phyloP scores from a whole-genome alignment of 2,888 invertebrate species.

The Amiota communis region DNA sequence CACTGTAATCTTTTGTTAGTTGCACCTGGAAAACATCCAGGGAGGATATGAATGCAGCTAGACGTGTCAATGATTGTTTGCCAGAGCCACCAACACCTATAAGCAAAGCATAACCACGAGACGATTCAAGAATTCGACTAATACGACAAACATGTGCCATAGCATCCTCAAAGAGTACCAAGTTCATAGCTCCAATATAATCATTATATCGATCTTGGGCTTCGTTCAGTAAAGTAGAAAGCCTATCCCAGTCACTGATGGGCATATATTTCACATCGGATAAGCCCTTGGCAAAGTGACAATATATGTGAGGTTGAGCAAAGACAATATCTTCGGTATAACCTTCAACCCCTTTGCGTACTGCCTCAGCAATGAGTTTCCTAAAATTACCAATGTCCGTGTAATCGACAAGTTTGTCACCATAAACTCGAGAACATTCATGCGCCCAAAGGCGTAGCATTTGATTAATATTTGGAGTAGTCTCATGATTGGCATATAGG shows the following conservation, averaged over 20 bases:
- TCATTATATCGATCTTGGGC: conserved; percentile 91
- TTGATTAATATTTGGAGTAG: conserved; percentile 80
- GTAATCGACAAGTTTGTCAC: conserved; percentile 91
- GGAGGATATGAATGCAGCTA: conserved; percentile 91
- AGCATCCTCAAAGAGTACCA: conserved; percentile 95
- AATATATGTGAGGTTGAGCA: conserved; percentile 86
- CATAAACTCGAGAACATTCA: conserved; percentile 91
- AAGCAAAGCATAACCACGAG: conserved; percentile 91
- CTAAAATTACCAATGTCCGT: conserved; percentile 82
- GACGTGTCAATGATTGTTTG: conserved; percentile 90
- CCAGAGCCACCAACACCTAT: conserved; percentile 97
- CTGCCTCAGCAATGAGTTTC: conserved; percentile 82
- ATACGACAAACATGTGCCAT: conserved; percentile 94
- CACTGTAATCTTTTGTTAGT: conserved; percentile 89
- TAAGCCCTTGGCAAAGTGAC: conserved; percentile 93
- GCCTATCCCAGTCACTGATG: conserved; percentile 80
- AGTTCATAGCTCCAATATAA: conserved; percentile 90
- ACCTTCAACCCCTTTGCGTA: conserved; percentile 85
- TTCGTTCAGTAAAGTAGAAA: conserved; percentile 84
- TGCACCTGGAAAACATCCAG: conserved; percentile 95
- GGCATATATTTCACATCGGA: conserved; percentile 94
- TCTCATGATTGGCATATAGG: conserved; percentile 85
- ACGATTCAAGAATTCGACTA: conserved; percentile 92
- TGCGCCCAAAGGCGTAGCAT: conserved; percentile 91
- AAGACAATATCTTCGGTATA: conserved; percentile 83